Evolutionary conservation across 2,113 vertebrate species (phyloP).

Genomic region (Myiagra hebetior): DNA sequence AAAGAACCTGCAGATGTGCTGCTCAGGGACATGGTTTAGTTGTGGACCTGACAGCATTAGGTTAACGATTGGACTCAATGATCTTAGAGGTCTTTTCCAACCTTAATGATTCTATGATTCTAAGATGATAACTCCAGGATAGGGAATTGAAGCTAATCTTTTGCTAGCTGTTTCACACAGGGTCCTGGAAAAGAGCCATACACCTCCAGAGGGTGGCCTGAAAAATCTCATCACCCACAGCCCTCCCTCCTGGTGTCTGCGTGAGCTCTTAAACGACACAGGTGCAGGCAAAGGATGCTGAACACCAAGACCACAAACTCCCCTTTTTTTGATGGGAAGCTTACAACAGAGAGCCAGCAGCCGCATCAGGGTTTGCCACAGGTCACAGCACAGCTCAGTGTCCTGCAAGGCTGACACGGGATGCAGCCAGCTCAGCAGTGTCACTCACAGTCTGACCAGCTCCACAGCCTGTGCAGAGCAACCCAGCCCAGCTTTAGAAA

Average conservation of each 20-base stretch:
- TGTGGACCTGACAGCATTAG: background rate
- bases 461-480: accelerated
- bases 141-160: background rate
- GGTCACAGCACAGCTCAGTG: accelerated
- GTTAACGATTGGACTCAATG: accelerated
- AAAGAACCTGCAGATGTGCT: background rate
- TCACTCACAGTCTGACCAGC: accelerated
- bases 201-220: background rate
- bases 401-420: accelerated
- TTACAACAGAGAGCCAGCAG: background rate
- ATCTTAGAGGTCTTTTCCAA: background rate
- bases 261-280: accelerated
- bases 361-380: background rate
- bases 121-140: background rate
- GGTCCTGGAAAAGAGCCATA: background rate
- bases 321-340: background rate
- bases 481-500: background rate
- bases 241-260: accelerated
- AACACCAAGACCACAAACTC: background rate
- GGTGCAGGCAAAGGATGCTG: background rate
- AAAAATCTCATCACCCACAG: background rate
- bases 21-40: background rate
- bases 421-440: background rate
- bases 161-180: background rate
- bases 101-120: background rate